phyloP scores from a whole-genome alignment of 2,888 invertebrate species.

The Machimus rusticus region DNA sequence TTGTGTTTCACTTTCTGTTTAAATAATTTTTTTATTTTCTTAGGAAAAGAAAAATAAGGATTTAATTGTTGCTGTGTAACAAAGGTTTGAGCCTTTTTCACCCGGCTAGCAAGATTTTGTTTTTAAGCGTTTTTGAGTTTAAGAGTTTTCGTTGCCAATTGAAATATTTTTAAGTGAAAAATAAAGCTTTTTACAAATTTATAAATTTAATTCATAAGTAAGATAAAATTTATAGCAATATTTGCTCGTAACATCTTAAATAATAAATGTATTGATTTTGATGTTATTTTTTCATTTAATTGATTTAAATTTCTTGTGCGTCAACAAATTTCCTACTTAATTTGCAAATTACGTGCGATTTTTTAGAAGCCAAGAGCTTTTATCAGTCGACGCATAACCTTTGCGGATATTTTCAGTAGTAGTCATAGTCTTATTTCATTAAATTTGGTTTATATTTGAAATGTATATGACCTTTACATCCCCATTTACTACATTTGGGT shows the following conservation, averaged over 20 bases:
- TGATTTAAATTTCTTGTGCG: too few relatives aligned
- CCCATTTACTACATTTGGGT: too few relatives aligned
- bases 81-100: background rate
- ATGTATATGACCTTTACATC: too few relatives aligned
- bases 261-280: too few relatives aligned
- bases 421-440: too few relatives aligned
- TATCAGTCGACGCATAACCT: background rate
- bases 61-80: background rate
- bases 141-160: background rate
- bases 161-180: background rate
- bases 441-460: background rate
- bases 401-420: too few relatives aligned
- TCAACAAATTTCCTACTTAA: too few relatives aligned
- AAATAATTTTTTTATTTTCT: background rate
- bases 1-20: background rate
- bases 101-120: background rate
- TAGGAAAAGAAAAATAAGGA: background rate
- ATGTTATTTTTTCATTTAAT: too few relatives aligned
- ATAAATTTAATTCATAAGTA: background rate
- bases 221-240: too few relatives aligned
- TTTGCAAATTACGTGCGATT: too few relatives aligned
- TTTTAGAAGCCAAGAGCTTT: too few relatives aligned
- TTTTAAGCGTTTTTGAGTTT: background rate
- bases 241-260: too few relatives aligned
- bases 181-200: background rate